Percentiles rank a stretch among this genome's conserved stretches.
Conservation (phyloP, 2,888 invertebrate genomes). For the Dioctria linearis region DNA sequence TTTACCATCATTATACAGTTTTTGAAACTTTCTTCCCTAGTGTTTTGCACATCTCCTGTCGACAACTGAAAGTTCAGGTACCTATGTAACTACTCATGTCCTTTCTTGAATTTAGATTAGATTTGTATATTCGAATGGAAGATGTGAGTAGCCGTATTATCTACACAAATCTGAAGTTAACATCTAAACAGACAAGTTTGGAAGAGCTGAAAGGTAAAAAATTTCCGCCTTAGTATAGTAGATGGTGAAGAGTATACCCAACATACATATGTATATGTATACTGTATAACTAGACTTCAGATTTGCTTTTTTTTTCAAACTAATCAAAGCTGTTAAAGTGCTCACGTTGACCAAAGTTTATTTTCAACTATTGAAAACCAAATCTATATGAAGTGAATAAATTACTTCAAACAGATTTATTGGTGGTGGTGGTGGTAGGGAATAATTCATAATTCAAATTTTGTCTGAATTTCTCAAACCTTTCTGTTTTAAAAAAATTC, state of each 20-base stretch:
- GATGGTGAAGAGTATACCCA: not conserved
- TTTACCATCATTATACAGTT: conserved; percentile 15
- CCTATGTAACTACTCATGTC: conserved; percentile 43
- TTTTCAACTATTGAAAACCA: no score
- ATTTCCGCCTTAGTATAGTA: conserved; percentile 15
- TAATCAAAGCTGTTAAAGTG: no score
- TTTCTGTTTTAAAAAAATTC: no score
- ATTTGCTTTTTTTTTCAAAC: not conserved
- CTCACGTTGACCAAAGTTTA: no score
- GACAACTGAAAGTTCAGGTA: conserved; percentile 31
- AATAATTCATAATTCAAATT: no score
- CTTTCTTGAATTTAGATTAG: conserved; percentile 50
- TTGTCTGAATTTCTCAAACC: no score
- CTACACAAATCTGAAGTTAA: conserved; percentile 16
- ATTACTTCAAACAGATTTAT: no score
- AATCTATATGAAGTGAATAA: no score
- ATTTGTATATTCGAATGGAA: not conserved
- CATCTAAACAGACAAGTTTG: conserved; percentile 23
- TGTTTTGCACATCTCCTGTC: not conserved
- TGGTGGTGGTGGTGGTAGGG: no score
- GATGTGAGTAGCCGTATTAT: not conserved
- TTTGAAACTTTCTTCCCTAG: conserved; percentile 25
- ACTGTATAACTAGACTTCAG: no score
- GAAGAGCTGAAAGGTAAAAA: conserved; percentile 22
- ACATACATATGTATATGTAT: not conserved